These are phyloP conservation scores for Chiloscyllium plagiosum DNA, from an alignment of 2,113 vertebrate genomes.

Conservation along the genomic window DNA sequence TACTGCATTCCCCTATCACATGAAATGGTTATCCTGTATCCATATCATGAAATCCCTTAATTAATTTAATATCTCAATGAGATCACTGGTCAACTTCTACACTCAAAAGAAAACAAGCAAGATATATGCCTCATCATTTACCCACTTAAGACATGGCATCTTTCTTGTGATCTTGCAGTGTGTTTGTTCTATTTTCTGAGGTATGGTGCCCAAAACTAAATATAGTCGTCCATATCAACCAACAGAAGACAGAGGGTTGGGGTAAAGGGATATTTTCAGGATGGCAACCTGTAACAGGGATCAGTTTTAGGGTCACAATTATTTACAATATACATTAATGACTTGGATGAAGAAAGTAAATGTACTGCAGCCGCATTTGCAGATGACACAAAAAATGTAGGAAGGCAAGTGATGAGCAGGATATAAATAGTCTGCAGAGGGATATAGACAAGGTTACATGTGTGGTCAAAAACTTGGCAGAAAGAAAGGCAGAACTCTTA, in stretches of 20 bases:
- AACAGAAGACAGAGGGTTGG: no score
- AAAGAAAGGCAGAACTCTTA: neutral
- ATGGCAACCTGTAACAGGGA: no score
- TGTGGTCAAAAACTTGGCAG: neutral
- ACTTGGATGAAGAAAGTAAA: neutral
- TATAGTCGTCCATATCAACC: neutral
- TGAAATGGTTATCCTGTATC: neutral
- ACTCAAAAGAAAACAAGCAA: neutral
- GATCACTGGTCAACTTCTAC: neutral
- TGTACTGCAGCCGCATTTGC: no score
- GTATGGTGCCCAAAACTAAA: neutral
- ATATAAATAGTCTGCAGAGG: neutral
- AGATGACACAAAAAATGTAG: neutral
- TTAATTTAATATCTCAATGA: neutral
- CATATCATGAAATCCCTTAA: neutral
- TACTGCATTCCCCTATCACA: neutral
- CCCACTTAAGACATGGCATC: neutral
- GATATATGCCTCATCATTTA: neutral
- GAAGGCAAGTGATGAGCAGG: neutral
- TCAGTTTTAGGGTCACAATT: neutral
- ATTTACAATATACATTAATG: neutral
- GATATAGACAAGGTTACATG: neutral
- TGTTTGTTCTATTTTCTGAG: neutral
- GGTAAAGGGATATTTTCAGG: neutral
- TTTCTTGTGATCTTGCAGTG: neutral